Base-by-base conservation (phyloP, 1,140 invertebrate genomes). In the Lepidurus arcticus region DNA sequence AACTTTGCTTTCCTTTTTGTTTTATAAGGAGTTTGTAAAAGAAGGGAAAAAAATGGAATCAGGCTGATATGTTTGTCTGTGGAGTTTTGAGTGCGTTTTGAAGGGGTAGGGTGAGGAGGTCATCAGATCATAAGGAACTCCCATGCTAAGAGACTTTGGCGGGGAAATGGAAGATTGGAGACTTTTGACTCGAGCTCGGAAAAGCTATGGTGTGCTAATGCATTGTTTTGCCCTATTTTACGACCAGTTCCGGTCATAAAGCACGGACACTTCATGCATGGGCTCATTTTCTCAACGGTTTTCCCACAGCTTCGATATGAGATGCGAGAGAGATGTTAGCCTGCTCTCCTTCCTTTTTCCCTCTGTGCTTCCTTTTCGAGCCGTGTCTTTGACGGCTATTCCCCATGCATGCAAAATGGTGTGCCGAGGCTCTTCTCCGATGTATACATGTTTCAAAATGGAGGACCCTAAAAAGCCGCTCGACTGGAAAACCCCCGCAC, bases 241-340 rank as follows among this genome's bases (percentile, higher is more conserved):
- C 53, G 13, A 21, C 53, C 53, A 21, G 53, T 65, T 65, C 53
- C 53, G 53, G 53, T 21, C 53, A 65, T 65, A 65, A 65, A 65
- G 53, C 53, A 65, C 53, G 53, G 53, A 65, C 53, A 65, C 53
- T 65, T 65, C 53, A 65, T 65, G 53, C 53, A 65, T 65, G 53
- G 53, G 5, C 53, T 65, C 53, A 65, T 65, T 65, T 65, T 21
- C 21, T 65, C 53, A 65, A 65, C 53, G 53, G 53, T 65, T 65
- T 65, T 7, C 53, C 53, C 53, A 21, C 53, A 65, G 53, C 53
- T 65, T 65, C 53, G 21, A 13, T 65, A 65, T 65, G 53, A 65
- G 53, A 65, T 65, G 53, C 9, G 53, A 65, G 53, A 65, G 16
- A 21, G 53, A n/a, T 21, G 53, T 65, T 65, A 21, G 53, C 53